Evolutionary conservation across 2,797 vertebrate species (phyloP).

Genomic region (Acanthornis magna): DNA sequence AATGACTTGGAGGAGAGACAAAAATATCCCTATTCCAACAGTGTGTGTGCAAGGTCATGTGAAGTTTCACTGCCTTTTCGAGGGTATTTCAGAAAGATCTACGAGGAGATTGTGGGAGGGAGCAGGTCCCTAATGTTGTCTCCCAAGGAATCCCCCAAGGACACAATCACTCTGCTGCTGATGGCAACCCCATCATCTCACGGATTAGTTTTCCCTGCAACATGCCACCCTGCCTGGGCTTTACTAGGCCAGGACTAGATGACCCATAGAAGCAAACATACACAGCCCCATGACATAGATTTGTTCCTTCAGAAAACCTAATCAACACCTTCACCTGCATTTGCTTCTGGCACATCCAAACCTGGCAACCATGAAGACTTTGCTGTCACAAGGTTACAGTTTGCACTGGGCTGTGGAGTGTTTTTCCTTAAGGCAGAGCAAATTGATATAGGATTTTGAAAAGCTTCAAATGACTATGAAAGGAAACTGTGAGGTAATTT

Average conservation of each 20-base stretch:
- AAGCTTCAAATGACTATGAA: background rate
- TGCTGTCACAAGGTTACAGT: background rate
- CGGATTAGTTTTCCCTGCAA: fast-evolving
- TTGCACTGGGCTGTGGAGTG: background rate
- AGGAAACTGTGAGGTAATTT: background rate
- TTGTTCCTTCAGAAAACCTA: background rate
- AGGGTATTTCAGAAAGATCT: background rate
- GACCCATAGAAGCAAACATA: background rate
- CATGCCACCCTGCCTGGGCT: background rate
- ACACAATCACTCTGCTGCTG: background rate
- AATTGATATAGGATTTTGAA: background rate
- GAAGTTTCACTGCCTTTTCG: background rate
- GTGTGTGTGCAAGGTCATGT: background rate
- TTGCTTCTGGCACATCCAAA: background rate
- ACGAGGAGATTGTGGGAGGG: fast-evolving
- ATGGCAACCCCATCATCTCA: background rate
- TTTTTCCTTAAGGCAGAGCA: background rate
- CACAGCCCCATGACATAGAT: fast-evolving
- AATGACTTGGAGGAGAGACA: background rate
- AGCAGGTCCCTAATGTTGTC: fast-evolving
- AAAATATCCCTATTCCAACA: background rate
- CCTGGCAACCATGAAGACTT: background rate
- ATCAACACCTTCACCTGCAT: background rate
- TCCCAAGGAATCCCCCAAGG: background rate
- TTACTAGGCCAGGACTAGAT: background rate